Conservation (phyloP, 30 jellyfish, hydroid and myxozoan species). For the Haliclystus octoradiatus region DNA sequence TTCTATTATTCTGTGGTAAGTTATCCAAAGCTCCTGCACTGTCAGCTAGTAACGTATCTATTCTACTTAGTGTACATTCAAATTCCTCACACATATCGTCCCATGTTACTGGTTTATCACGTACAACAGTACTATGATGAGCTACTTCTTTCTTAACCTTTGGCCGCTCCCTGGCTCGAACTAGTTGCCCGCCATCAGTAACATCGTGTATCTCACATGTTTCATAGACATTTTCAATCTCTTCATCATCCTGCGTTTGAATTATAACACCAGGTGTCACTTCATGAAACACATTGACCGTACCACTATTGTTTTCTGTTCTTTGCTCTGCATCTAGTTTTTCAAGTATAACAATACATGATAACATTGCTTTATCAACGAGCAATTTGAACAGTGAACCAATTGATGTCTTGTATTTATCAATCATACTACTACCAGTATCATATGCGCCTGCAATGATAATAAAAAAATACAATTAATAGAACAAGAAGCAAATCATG, state of each 20-base stretch:
- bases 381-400: slow-evolving; percentile 19
- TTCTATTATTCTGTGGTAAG: background rate
- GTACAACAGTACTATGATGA: slow-evolving; percentile 1
- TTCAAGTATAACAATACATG: slow-evolving; percentile 34
- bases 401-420: background rate
- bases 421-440: background rate
- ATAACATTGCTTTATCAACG: slow-evolving; percentile 27
- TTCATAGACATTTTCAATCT: background rate
- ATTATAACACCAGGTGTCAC: background rate
- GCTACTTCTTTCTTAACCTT: background rate
- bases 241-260: background rate
- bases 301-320: slow-evolving; percentile 1
- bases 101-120: slow-evolving; percentile 26
- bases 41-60: slow-evolving; percentile 31
- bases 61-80: slow-evolving; percentile 51
- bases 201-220: background rate
- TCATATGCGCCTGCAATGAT: background rate
- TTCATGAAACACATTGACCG: background rate
- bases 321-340: slow-evolving; percentile 20
- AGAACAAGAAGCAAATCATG: no score
- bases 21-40: slow-evolving; percentile 1
- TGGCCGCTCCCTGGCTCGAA: background rate
- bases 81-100: slow-evolving; percentile 43
- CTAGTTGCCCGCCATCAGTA: background rate
- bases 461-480: no score